Evolutionary conservation across 2,113 vertebrate genomes (phyloP).

Genomic region (cattle (Bos taurus)): ARS-UCD2.0 NC_037332.1:2612001-2612500

Average conservation of each 20-base stretch:
- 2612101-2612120: not conserved
- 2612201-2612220: not conserved
- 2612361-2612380: not conserved
- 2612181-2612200: not conserved
- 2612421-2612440: not conserved
- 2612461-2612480: not conserved
- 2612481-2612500: not conserved
- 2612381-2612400: not conserved
- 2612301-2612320: not conserved
- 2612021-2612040: not conserved
- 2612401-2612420: not conserved
- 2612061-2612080: not conserved
- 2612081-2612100: not conserved
- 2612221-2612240: not conserved
- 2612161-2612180: not conserved
- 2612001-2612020: not conserved
- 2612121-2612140: not conserved
- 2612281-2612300: not conserved
- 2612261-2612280: not conserved
- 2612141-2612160: not conserved
- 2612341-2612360: not conserved
- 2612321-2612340: not conserved
- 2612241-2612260: not conserved
- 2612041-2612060: not conserved
- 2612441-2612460: not conserved